Evolutionary conservation across 2,888 invertebrate genomes (phyloP), one percentile per base, ranked within the genome.

Genomic region (Ditylenchus weischeri): DNA sequence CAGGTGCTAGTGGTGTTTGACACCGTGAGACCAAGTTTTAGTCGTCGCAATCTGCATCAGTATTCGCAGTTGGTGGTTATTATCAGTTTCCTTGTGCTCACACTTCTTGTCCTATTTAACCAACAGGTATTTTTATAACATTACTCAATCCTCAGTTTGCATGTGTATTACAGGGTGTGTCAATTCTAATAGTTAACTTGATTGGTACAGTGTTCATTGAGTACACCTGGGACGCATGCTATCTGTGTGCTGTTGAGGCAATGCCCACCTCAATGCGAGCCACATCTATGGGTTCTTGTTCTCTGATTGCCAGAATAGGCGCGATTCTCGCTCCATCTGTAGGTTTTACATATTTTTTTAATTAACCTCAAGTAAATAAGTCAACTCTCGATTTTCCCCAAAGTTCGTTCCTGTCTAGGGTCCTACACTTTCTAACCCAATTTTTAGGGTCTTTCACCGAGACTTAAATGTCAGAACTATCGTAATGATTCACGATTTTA

Each of bases 151-250:
- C 19, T 36, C 4, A 38, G 19, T 29, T 11, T 54, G 23, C 7
- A 23, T 11, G 10, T 54, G 29, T 78, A 6, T 66, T 66, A 57
- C 69, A 74, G 77, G 59, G 76, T 11, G 71, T 78, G 1, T 73
- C 77, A 13, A 76, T 80, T 69, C 72, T 81, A 8, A 72, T 80
- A 18, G 70, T 81, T 35, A 78, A 79, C 66, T 64, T 80, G 21
- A 72, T 79, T 60, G 81, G 81, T 49, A 81, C 77, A 11, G 75
- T 80, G 13, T 80, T 81, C 74, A 78, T 81, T 67, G 81, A 81
- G 68, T 80, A 80, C 69, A 80, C 79, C 3, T 81, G 81, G 81
- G 81, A 81, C 69, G 81, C 81, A 0, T 79, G 78, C 61, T 80
- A 81, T 65, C 71, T 81, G 13, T 80, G 79, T 62, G 79, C 78